Conservation (phyloP, 2,888 invertebrate genomes). For the Tricholauxania praeusta region DNA sequence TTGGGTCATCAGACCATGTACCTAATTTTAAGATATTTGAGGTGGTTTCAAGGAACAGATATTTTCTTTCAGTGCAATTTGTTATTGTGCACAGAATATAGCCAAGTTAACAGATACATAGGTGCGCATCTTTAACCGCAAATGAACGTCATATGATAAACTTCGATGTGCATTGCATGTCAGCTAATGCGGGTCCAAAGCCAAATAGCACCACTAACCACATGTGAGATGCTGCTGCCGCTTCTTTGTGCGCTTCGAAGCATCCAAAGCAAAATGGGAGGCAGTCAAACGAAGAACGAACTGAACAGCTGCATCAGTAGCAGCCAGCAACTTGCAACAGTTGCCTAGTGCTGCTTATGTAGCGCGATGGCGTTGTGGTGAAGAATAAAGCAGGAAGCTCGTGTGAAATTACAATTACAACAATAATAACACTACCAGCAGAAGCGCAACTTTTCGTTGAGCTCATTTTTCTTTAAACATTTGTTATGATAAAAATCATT, state of each 20-base stretch:
- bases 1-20: too few relatives aligned
- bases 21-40: too few relatives aligned
- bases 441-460: background rate
- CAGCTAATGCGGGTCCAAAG: background rate
- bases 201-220: background rate
- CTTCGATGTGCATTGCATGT: background rate
- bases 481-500: conserved; percentile 24
- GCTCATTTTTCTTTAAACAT: background rate
- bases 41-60: too few relatives aligned
- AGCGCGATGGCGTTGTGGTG: too few relatives aligned
- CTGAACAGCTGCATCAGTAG: background rate
- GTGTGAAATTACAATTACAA: background rate
- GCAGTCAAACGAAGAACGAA: too few relatives aligned
- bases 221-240: background rate
- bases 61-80: background rate
- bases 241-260: background rate
- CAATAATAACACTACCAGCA: background rate
- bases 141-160: background rate
- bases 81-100: background rate
- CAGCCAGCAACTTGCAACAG: background rate
- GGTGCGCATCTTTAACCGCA: conserved; percentile 7
- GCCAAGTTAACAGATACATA: background rate
- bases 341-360: too few relatives aligned
- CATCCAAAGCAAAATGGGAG: too few relatives aligned
- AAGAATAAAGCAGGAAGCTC: background rate